These are phyloP conservation scores for Cenopis cana DNA, from an alignment of 2,888 invertebrate species.

Conservation along the genomic window DNA sequence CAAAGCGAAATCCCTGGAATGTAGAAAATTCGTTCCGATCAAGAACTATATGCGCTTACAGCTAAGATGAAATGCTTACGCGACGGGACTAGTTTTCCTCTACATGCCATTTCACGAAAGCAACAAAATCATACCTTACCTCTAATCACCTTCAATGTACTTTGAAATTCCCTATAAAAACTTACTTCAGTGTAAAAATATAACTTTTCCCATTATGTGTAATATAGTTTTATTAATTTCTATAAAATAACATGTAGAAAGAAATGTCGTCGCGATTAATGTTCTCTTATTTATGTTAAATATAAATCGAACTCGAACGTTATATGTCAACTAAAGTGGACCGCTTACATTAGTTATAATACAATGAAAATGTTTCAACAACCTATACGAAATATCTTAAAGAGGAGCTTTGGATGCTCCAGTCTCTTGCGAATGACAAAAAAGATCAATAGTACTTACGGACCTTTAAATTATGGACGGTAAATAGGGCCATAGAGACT, in stretches of 20 bases:
- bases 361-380: constrained; percentile 51
- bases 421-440: constrained; percentile 21
- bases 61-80: constrained; percentile 78
- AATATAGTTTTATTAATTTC: constrained; percentile 51
- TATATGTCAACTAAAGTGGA: constrained; percentile 53
- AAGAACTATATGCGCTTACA: constrained; percentile 69
- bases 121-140: constrained; percentile 48
- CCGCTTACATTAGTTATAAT: constrained; percentile 53
- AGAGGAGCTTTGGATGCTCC: constrained; percentile 23
- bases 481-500: constrained; percentile 30
- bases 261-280: constrained; percentile 73
- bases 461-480: constrained; percentile 42
- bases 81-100: constrained; percentile 79
- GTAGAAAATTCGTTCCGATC: constrained; percentile 76
- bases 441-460: constrained; percentile 11
- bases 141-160: constrained; percentile 25
- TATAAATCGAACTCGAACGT: constrained; percentile 52
- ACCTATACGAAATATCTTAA: constrained; percentile 35
- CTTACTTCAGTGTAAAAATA: constrained; percentile 40
- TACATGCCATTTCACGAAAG: constrained; percentile 70
- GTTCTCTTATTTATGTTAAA: constrained; percentile 44
- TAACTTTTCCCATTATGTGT: constrained; percentile 22
- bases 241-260: constrained; percentile 74
- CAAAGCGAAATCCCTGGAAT: constrained; percentile 77
- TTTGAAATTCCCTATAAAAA: constrained; percentile 30